Base-by-base conservation (phyloP, 2,888 invertebrate species). In the Amitus sp. region DNA sequence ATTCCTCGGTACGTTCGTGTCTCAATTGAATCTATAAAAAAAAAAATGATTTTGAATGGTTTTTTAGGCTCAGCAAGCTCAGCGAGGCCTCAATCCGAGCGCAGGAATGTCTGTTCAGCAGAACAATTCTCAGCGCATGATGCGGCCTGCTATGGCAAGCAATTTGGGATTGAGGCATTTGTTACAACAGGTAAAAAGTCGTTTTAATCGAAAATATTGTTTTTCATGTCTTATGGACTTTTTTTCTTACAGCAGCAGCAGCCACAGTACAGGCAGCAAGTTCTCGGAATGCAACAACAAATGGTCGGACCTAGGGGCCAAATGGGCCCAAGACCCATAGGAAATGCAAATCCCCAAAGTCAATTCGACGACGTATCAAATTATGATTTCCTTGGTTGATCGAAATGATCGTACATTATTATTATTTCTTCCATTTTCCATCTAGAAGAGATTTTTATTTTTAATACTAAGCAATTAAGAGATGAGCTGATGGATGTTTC, bases 1-100 rank as follows among this genome's bases (percentile, higher is more conserved):
- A 86, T 78, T 96, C 96, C 83, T 96, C 97, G 0, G 95, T 96
- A 54, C 96, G 86, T 79, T 97, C 97, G 73, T 94, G 87, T 17
- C 92, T 87, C 56, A 95, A 76, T 83, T 95, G 94, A 58, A 91
- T 88, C 89, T 92, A 66, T 48, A 82, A 58, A 50, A 27, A 15
- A n/a, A n/a, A n/a, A n/a, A n/a, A n/a, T n/a, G n/a, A n/a, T n/a
- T n/a, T n/a, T n/a, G n/a, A n/a, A n/a, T n/a, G n/a, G 13, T 61
- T 58, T 54, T 43, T 18, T 49, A 75, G 75, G 79, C 79, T 9
- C 83, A 84, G 56, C 82, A 83, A 58, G 82, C 82, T 17, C 75
- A 78, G 58, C 73, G 80, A 63, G 77, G 78, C 9, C 66, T 82
- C 2, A 80, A 77, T 67, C 76, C 75, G 2, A 75, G 73, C 2